Evolutionary conservation across 2,113 vertebrate species (phyloP), one percentile per base, ranked within the genome.

Genomic region (Corvus moneduloides): DNA sequence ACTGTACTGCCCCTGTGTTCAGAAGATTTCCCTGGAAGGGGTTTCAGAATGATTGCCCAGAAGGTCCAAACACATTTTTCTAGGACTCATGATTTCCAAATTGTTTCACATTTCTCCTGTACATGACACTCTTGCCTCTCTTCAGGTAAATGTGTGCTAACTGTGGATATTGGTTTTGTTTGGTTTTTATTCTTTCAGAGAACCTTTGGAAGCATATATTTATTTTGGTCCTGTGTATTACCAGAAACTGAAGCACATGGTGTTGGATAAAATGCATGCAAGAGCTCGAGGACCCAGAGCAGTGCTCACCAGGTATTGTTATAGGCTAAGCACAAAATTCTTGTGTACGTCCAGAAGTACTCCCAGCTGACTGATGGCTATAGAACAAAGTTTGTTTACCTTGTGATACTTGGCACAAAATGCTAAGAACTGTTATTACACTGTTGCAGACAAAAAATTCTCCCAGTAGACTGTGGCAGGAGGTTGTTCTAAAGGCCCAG

Each of bases 191-290:
- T 86, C 72, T 68, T 79, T 82, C 94, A 99, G 99, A 26, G 99
- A 99, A 69, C 99, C 99, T 14, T 97, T 99, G 93, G 99, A 99
- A 97, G 99, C 99, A 0, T 99, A 99, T 84, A 99, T 99, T 97
- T 99, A 99, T 96, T 99, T 99, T 88, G 99, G 99, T 28, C 99
- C 99, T 0, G 99, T 99, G 39, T 99, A 99, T 96, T 99, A 99
- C 96, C 99, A 99, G 98, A 99, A 99, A 87, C 98, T 99, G 75
- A 99, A 99, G 91, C 99, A 99, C 97, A 99, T 99, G 99, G 99
- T 99, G 49, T 98, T 99, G 62, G 99, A 99, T 96, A 99, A 99
- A 97, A 99, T 99, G 99, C 99, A 99, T 3, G 99, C 99, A 79
- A 98, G 99, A 97, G 99, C 99, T 72, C 98, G 99, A 51, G 99